These are phyloP conservation scores for Magallana ariakensis DNA, from an alignment of 1,140 invertebrate species.

Conservation along the genomic window DNA sequence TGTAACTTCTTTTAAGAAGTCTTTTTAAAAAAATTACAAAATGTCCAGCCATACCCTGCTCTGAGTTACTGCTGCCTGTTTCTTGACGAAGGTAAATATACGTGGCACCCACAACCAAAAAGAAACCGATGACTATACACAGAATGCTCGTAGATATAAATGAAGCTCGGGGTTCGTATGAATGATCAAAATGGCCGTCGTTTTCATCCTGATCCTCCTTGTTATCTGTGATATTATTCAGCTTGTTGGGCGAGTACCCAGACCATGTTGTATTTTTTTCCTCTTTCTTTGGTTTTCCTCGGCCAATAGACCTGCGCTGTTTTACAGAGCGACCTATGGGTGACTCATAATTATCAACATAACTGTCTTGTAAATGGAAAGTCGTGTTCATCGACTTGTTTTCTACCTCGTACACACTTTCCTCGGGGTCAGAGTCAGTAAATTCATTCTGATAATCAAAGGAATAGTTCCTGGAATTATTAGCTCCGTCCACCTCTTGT, in stretches of 20 bases:
- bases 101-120: slow-evolving; percentile 58
- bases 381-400: slow-evolving; percentile 73
- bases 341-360: slow-evolving; percentile 41
- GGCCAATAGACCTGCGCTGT: background rate
- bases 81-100: slow-evolving; percentile 51
- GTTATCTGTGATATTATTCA: slow-evolving; percentile 1
- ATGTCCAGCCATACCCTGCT: background rate
- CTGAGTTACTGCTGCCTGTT: background rate
- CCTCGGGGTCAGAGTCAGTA: slow-evolving; percentile 71
- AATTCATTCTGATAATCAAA: slow-evolving; percentile 59
- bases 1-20: too few species aligned
- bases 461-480: slow-evolving; percentile 11
- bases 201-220: slow-evolving; percentile 51
- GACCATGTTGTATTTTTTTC: background rate
- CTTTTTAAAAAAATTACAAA: too few species aligned
- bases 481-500: slow-evolving; percentile 20
- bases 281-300: background rate
- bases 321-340: background rate
- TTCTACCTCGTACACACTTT: slow-evolving; percentile 70
- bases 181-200: slow-evolving; percentile 48
- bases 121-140: slow-evolving; percentile 62
- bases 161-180: slow-evolving; percentile 41
- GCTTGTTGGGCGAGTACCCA: slow-evolving; percentile 18
- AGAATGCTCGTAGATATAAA: slow-evolving; percentile 65
- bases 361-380: slow-evolving; percentile 60